These are phyloP conservation scores for Dryobota labecula DNA, from an alignment of 2,888 invertebrate species.

Conservation along the genomic window DNA sequence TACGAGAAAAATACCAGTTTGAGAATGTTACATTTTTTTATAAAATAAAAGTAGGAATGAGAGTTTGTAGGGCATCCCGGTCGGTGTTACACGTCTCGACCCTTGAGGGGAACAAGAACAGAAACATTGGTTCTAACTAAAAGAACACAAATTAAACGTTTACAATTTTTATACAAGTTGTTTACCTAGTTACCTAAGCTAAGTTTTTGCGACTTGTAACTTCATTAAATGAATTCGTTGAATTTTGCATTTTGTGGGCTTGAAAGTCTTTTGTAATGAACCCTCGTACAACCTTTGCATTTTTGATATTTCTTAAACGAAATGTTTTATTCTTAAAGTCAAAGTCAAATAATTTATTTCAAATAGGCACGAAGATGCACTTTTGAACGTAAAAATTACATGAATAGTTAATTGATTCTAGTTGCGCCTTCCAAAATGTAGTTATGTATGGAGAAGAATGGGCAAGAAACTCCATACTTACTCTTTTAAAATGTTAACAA, in stretches of 20 bases:
- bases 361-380: no score
- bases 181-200: not conserved
- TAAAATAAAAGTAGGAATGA: conserved; percentile 13
- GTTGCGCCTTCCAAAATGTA: no score
- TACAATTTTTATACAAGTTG: conserved; percentile 5
- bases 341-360: no score
- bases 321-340: not conserved
- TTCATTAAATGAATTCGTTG: not conserved
- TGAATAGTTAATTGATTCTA: no score
- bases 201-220: conserved; percentile 8
- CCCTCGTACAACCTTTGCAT: not conserved
- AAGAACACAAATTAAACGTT: conserved; percentile 17
- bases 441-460: no score
- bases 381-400: no score
- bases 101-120: not conserved
- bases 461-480: no score
- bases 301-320: not conserved
- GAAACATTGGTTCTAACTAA: conserved; percentile 12
- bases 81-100: not conserved
- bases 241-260: conserved; percentile 6
- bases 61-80: conserved; percentile 10
- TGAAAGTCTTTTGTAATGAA: conserved; percentile 2
- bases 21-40: not conserved
- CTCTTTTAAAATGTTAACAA: no score
- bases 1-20: not conserved